Evolutionary conservation across 1,140 invertebrate species (phyloP).

Genomic region (Chlorops oryzae): DNA sequence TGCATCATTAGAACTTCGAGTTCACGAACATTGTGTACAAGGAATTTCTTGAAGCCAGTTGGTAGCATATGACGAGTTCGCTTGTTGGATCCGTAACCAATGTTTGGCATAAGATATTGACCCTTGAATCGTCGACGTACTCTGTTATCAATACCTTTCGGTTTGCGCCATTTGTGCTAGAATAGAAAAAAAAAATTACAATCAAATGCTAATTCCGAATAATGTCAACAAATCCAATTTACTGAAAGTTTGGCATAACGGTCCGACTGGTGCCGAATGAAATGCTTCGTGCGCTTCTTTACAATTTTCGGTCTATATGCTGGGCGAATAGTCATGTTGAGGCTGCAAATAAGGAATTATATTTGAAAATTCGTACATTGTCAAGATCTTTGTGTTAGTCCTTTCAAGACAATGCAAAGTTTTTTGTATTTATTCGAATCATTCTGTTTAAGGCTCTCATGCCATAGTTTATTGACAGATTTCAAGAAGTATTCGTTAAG

Average conservation of each 20-base stretch:
- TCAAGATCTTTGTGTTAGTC: too few relatives aligned
- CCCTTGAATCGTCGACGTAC: constrained; percentile 98
- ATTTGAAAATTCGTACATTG: not conserved
- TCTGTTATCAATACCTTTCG: constrained; percentile 96
- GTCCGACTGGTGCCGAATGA: constrained; percentile 94
- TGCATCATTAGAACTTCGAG: constrained; percentile 98
- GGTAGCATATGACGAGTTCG: constrained; percentile 94
- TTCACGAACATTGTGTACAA: constrained; percentile 64
- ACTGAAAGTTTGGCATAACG: constrained; percentile 93
- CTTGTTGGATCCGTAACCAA: constrained; percentile 96
- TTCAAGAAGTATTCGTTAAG: constrained; percentile 3
- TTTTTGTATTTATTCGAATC: not conserved
- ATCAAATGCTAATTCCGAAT: not conserved
- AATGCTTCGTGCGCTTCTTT: constrained; percentile 95
- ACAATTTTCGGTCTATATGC: constrained; percentile 82
- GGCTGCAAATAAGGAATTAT: constrained; percentile 24
- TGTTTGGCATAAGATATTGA: constrained; percentile 96
- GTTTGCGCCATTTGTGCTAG: constrained; percentile 59
- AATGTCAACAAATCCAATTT: constrained; percentile 36
- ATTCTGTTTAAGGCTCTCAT: constrained; percentile 9
- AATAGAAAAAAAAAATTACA: constrained; percentile 5
- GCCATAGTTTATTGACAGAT: not conserved
- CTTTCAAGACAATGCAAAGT: not conserved
- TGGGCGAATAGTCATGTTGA: constrained; percentile 77
- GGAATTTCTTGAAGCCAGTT: constrained; percentile 91